Evolutionary conservation across 2,113 vertebrate genomes (phyloP).

Genomic region (Falco punctatus): DNA sequence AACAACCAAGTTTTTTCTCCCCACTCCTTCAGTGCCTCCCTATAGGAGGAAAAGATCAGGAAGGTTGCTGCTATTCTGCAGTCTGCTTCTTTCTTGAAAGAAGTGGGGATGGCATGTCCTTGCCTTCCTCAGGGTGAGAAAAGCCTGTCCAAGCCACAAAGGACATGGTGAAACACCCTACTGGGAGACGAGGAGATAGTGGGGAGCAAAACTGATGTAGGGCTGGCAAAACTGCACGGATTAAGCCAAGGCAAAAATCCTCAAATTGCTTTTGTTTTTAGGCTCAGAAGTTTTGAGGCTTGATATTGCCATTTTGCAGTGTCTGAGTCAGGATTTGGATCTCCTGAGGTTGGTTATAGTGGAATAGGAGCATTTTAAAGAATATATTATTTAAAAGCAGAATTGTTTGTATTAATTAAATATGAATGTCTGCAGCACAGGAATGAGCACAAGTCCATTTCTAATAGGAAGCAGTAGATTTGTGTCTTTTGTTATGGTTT

Average conservation of each 20-base stretch:
- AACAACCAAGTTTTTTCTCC: fast-evolving
- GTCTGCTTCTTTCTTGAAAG: background rate
- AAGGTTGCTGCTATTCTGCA: background rate
- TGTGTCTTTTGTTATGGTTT: background rate
- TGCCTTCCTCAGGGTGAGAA: background rate
- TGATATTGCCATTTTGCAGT: background rate
- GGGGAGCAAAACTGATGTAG: background rate
- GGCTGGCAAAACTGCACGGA: background rate
- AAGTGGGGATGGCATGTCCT: background rate
- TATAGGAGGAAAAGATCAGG: background rate
- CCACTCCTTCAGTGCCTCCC: fast-evolving
- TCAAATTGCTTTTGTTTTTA: background rate
- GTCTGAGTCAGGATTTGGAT: background rate
- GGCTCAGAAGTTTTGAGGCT: background rate
- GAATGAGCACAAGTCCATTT: background rate
- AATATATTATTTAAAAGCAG: constrained; percentile 52
- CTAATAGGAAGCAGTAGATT: background rate
- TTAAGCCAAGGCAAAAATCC: background rate
- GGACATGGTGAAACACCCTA: background rate
- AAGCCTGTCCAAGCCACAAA: fast-evolving
- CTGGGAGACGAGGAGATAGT: background rate
- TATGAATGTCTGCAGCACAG: constrained; percentile 17
- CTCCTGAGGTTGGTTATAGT: background rate
- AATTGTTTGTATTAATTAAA: constrained; percentile 39
- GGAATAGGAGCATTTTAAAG: constrained; percentile 12